A percentile compares a stretch with the other conserved stretches of the same genome.
phyloP scores from a whole-genome alignment of 2,113 vertebrate genomes.

The Carassius carassius region DNA sequence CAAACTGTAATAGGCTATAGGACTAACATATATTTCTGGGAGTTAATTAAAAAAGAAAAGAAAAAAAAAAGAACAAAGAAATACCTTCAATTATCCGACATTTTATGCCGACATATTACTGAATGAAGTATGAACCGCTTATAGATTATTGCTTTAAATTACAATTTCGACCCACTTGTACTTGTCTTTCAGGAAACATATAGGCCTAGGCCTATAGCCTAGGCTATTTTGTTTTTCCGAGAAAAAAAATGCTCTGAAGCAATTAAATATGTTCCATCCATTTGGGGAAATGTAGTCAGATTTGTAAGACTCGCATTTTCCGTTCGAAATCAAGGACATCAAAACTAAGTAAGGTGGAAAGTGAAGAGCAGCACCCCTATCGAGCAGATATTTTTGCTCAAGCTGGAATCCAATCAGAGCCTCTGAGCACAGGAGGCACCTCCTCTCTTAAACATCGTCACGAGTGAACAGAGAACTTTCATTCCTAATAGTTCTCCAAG shows the following conservation, averaged over 20 bases:
- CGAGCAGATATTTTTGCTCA: constrained; percentile 79
- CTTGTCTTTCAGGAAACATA: not conserved
- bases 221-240: not conserved
- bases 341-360: constrained; percentile 54
- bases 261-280: not conserved
- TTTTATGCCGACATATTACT: not conserved
- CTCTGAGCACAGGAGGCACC: constrained; percentile 80
- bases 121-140: not conserved
- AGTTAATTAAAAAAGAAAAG: not conserved
- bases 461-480: constrained; percentile 69
- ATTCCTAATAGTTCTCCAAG: constrained; percentile 68
- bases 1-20: not conserved
- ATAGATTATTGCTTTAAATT: not conserved
- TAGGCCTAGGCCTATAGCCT: too few relatives aligned
- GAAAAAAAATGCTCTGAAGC: not conserved
- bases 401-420: constrained; percentile 78
- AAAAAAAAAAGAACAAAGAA: not conserved
- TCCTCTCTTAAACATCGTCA: constrained; percentile 83
- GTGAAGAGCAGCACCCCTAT: constrained; percentile 82
- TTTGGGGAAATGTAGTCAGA: not conserved
- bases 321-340: constrained; percentile 15
- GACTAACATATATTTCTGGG: not conserved
- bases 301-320: constrained; percentile 5
- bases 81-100: not conserved
- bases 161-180: not conserved